Evolutionary conservation across 2,113 vertebrate species (phyloP).

Genomic region (Vanacampus margaritifer): DNA sequence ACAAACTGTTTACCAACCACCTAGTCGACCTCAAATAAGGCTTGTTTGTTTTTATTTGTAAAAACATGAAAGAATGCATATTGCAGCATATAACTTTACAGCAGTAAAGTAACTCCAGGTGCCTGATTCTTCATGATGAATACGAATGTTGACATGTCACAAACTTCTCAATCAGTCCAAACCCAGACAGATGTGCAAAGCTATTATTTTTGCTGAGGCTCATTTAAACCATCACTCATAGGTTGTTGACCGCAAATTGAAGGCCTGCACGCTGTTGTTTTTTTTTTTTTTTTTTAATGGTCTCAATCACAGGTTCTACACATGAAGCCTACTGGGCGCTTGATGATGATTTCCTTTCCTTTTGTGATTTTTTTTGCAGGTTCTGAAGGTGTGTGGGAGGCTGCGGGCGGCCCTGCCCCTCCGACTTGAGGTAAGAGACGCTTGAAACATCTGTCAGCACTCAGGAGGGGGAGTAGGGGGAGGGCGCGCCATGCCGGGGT

Average conservation of each 20-base stretch:
- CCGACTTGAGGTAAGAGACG: slow-evolving; percentile 27
- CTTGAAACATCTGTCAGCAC: slow-evolving; percentile 94
- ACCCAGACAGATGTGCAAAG: no score
- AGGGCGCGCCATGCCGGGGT: slow-evolving; percentile 74
- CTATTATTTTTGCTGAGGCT: slow-evolving; percentile 7
- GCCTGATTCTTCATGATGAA: no score
- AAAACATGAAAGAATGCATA: no score
- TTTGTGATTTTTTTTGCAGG: slow-evolving; percentile 20
- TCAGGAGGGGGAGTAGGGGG: slow-evolving; percentile 69
- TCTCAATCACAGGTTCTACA: no score
- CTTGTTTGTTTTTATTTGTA: no score
- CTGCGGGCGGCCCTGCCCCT: slow-evolving; percentile 4
- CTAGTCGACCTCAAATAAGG: no score
- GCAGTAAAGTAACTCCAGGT: no score
- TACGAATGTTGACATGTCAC: no score
- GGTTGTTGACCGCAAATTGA: slow-evolving; percentile 38
- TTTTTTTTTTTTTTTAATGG: neutral
- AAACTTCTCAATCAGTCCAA: no score
- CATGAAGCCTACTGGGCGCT: neutral
- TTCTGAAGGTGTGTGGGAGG: slow-evolving; percentile 14
- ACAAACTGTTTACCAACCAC: no score
- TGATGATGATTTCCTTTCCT: slow-evolving; percentile 12
- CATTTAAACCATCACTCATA: slow-evolving; percentile 8
- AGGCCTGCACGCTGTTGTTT: neutral
- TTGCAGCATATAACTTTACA: no score